These are phyloP conservation scores for Arenaria interpres DNA, from an alignment of 2,113 vertebrate species.

Conservation along the genomic window DNA sequence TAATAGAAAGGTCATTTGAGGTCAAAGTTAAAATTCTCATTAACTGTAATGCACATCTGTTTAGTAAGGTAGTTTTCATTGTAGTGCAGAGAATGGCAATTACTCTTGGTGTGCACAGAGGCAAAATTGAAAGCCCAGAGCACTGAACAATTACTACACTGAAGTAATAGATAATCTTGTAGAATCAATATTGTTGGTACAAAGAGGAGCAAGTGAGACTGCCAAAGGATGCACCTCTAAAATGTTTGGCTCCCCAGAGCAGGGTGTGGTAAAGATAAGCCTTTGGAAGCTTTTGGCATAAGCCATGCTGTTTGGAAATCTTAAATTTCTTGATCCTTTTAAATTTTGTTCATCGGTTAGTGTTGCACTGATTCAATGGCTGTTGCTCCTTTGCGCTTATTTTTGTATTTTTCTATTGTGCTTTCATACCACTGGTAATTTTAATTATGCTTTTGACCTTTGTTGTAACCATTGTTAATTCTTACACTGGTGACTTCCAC, in stretches of 20 bases:
- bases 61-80: not conserved
- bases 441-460: not conserved
- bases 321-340: not conserved
- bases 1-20: not conserved
- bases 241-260: not conserved
- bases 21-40: not conserved
- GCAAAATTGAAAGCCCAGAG: not conserved
- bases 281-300: not conserved
- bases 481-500: not conserved
- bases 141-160: not conserved
- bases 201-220: not conserved
- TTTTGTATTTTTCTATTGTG: not conserved
- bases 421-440: not conserved
- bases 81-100: not conserved
- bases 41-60: not conserved
- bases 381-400: not conserved
- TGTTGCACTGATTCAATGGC: not conserved
- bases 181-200: not conserved
- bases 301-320: not conserved
- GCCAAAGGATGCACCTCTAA: not conserved
- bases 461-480: not conserved
- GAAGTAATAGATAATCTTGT: not conserved
- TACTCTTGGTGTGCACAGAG: not conserved
- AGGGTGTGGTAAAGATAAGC: not conserved
- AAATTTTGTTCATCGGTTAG: not conserved